A percentile compares a stretch with the other conserved stretches of the same genome.
These are phyloP conservation scores for Apus apus DNA, from an alignment of 2,113 vertebrate genomes.

Conservation along the genomic window DNA sequence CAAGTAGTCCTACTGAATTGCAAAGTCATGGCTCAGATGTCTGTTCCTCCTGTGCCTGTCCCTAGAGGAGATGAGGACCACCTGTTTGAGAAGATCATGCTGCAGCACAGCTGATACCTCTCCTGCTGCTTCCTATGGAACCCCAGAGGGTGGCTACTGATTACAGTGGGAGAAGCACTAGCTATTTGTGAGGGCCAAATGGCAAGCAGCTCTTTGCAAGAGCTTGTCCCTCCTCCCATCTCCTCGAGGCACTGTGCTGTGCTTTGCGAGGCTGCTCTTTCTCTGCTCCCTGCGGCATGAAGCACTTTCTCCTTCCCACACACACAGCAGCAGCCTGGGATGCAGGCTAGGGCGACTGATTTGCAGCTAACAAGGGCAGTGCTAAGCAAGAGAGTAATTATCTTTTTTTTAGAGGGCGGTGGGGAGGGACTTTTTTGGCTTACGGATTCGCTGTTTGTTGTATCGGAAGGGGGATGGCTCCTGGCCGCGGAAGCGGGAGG, in stretches of 20 bases:
- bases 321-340: not conserved
- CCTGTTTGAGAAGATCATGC: conserved; percentile 51
- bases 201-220: not conserved
- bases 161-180: not conserved
- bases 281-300: not conserved
- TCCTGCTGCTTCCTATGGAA: conserved; percentile 24
- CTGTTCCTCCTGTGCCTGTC: conserved; percentile 43
- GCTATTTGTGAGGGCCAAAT: not conserved
- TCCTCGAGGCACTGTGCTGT: not conserved
- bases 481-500: conserved; percentile 38
- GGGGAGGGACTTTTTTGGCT: not conserved
- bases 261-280: not conserved
- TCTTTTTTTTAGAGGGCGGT: not conserved
- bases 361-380: not conserved
- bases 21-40: conserved; percentile 63
- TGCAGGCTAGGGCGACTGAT: rapidly evolving
- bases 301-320: not conserved
- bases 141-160: not conserved
- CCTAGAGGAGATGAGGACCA: conserved; percentile 54
- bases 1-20: conserved; percentile 30
- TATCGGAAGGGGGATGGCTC: conserved; percentile 23
- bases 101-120: conserved; percentile 50
- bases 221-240: not conserved
- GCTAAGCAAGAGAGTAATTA: not conserved
- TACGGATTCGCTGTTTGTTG: not conserved